Conservation (phyloP, 2,113 vertebrate species). For the Pygoscelis antarcticus region DNA sequence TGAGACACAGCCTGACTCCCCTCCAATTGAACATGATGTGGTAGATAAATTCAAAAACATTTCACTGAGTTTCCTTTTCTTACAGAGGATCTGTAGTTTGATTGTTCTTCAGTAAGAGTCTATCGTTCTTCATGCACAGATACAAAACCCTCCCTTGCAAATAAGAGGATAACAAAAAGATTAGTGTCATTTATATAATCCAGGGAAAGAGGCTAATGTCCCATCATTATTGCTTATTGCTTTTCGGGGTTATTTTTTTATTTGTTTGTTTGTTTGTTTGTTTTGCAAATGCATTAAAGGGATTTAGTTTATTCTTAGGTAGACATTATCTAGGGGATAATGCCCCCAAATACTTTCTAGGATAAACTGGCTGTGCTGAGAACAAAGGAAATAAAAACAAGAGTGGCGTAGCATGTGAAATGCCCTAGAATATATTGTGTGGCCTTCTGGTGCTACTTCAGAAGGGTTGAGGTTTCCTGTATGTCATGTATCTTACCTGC, state of each 20-base stretch:
- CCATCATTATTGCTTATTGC: not conserved
- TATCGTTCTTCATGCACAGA: not conserved
- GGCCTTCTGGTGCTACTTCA: not conserved
- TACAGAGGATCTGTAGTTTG: not conserved
- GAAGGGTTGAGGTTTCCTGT: not conserved
- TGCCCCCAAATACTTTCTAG: not conserved
- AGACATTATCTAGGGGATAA: not conserved
- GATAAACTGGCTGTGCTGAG: not conserved
- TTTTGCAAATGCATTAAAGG: not conserved
- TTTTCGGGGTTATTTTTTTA: not conserved
- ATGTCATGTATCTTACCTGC: not conserved
- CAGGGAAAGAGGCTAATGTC: not conserved
- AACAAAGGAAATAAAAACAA: not conserved
- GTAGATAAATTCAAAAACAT: not conserved
- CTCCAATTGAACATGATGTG: not conserved
- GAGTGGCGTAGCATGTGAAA: not conserved
- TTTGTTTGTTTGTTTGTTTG: not conserved
- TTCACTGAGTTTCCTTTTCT: not conserved
- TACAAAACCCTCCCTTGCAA: not conserved
- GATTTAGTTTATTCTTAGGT: not conserved
- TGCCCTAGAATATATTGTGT: not conserved
- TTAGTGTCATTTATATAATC: not conserved
- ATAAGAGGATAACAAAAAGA: not conserved
- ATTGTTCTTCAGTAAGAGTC: not conserved
- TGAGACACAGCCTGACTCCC: not conserved